Evolutionary conservation across 2,113 vertebrate genomes (phyloP), one percentile per base, ranked within the genome.

Genomic region (Panthera leo): DNA sequence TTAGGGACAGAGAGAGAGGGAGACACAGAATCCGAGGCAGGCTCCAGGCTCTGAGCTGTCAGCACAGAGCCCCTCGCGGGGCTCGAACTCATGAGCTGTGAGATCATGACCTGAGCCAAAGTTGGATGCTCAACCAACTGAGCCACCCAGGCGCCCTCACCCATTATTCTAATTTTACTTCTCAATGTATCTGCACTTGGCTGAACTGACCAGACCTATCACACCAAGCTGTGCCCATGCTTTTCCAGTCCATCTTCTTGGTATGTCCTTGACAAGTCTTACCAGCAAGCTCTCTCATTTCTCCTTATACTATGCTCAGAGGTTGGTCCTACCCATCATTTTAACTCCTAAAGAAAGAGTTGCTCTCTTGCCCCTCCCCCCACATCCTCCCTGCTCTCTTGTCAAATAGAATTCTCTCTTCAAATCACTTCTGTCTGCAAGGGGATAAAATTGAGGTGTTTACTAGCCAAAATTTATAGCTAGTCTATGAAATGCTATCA

Each of bases 141-240:
- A 45, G 45, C 45, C 45, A 45, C 45, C 45, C 45, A 45, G 45
- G 45, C 0, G 2, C 45, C 45, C 45, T 45, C 45, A 73, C 23
- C 21, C 27, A 6, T 61, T 51, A 48, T 76, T 85, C 5, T 71
- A 39, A 29, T 36, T 91, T 91, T 39, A 25, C 9, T 89, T 45
- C 73, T 45, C 29, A 36, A 5, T 14, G 4, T 21, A 71, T 36
- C n/a, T 61, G 39, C 39, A 55, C 55, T 53, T 63, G 70, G 27
- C 48, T 63, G 12, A 31, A 39, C 51, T 61, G 36, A 45, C 45
- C 53, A 87, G 19, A 16, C 16, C 63, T 88, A 19, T 36, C 25
- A 85, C 1, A 67, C 1, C 3, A 13, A 34, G 4, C 34, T 0
- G 18, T 63, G 9, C 7, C 34, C 7, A 25, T 53, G 11, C 31